Evolutionary conservation across 2,888 invertebrate species (phyloP).

Genomic region (Elgonia sp.): DNA sequence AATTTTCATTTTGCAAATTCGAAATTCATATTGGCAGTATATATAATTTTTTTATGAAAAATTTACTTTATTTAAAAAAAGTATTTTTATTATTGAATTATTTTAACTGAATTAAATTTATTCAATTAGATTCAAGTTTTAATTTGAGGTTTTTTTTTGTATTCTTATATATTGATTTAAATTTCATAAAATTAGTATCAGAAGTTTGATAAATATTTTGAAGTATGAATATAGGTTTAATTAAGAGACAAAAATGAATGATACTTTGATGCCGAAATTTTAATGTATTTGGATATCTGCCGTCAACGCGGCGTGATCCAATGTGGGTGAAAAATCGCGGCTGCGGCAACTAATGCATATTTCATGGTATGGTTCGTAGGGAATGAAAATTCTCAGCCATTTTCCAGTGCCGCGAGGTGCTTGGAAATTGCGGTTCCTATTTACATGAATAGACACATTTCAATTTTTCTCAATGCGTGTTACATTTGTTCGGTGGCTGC

Average conservation of each 20-base stretch:
- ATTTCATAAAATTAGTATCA: too few relatives aligned
- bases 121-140: too few relatives aligned
- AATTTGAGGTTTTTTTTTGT: too few relatives aligned
- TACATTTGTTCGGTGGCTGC: slow-evolving; percentile 56
- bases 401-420: slow-evolving; percentile 52
- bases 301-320: slow-evolving; percentile 70
- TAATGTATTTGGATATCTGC: slow-evolving; percentile 55
- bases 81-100: too few relatives aligned
- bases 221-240: background rate
- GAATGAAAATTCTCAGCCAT: slow-evolving; percentile 80
- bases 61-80: too few relatives aligned
- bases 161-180: too few relatives aligned
- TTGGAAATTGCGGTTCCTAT: slow-evolving; percentile 62
- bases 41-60: too few relatives aligned
- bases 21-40: too few relatives aligned
- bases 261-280: background rate
- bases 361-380: slow-evolving; percentile 80
- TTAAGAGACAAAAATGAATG: slow-evolving; percentile 12
- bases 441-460: slow-evolving; percentile 65
- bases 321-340: slow-evolving; percentile 80
- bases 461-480: slow-evolving; percentile 62
- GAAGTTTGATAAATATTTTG: too few relatives aligned
- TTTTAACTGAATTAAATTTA: too few relatives aligned
- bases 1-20: too few relatives aligned
- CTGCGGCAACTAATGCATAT: slow-evolving; percentile 80